phyloP scores from a whole-genome alignment of 2,113 vertebrate genomes.

The Bettongia penicillata region DNA sequence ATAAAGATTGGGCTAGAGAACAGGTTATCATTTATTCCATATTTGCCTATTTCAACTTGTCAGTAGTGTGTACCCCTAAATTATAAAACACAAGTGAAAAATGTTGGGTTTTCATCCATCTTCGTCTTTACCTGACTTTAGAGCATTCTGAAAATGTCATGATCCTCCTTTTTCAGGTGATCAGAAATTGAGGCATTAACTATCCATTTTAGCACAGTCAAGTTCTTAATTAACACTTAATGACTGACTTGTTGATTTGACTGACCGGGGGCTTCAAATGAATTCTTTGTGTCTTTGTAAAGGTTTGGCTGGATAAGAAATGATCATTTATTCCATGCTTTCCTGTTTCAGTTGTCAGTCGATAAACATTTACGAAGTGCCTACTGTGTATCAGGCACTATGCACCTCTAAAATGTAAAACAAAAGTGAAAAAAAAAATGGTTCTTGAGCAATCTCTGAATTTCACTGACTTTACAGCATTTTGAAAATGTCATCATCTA shows the following conservation, averaged over 20 bases:
- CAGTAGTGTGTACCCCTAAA: neutral
- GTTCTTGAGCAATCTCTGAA: neutral
- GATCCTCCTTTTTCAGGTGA: fast-evolving
- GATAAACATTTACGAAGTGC: neutral
- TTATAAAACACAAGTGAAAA: neutral
- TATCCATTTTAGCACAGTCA: neutral
- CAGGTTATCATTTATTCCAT: fast-evolving
- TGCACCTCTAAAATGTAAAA: neutral
- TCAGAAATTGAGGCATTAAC: fast-evolving
- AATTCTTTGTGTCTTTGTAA: neutral
- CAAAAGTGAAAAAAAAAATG: fast-evolving
- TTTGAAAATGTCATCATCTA: fast-evolving
- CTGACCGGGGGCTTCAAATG: neutral
- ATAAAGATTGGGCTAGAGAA: fast-evolving
- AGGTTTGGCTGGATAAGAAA: neutral
- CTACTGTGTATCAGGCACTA: neutral
- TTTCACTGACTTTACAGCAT: too few relatives aligned
- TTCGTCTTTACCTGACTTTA: neutral
- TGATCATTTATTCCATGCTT: fast-evolving
- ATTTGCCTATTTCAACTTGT: neutral
- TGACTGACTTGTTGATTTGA: neutral
- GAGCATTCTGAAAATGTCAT: fast-evolving
- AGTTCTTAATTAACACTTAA: neutral
- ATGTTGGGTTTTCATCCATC: fast-evolving
- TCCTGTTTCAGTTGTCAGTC: neutral